Conservation (phyloP, 2,888 invertebrate genomes). For the Mythimna vitellina region DNA sequence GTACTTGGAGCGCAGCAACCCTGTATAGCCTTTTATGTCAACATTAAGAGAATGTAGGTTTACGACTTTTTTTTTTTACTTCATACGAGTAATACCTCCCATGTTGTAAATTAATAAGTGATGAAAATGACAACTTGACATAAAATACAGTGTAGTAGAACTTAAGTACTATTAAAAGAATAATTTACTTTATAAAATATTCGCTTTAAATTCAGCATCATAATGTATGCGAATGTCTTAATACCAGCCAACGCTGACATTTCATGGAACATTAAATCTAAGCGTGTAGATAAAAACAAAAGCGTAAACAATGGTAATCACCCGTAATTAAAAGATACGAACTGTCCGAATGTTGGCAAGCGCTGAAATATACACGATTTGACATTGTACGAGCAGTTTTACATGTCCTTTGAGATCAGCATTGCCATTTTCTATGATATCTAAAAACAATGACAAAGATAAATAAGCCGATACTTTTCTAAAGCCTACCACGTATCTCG, state of each 20-base stretch:
- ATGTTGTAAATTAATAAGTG: constrained; percentile 12
- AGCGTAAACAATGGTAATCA: constrained; percentile 37
- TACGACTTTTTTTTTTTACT: constrained; percentile 48
- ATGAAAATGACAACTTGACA: constrained; percentile 24
- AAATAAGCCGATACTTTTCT: not conserved
- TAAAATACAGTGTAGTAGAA: constrained; percentile 15
- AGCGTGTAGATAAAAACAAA: constrained; percentile 47
- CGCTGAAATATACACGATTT: not conserved
- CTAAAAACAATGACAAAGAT: not conserved
- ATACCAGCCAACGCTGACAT: constrained; percentile 39
- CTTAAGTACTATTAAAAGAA: constrained; percentile 13
- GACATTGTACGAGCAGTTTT: not conserved
- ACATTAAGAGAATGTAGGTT: constrained; percentile 49
- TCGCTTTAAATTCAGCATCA: constrained; percentile 39
- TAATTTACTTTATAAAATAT: constrained; percentile 23
- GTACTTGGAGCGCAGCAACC: constrained; percentile 28
- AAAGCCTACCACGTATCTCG: not conserved
- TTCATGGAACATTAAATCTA: constrained; percentile 44
- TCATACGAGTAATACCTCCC: not conserved
- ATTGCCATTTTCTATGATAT: not conserved
- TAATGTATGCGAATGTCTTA: constrained; percentile 20
- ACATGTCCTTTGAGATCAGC: not conserved
- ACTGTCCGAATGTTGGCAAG: constrained; percentile 15
- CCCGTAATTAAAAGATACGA: constrained; percentile 35
- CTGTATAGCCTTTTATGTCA: constrained; percentile 41